Conservation (phyloP, 2,113 vertebrate species). For the Aix galericulata region DNA sequence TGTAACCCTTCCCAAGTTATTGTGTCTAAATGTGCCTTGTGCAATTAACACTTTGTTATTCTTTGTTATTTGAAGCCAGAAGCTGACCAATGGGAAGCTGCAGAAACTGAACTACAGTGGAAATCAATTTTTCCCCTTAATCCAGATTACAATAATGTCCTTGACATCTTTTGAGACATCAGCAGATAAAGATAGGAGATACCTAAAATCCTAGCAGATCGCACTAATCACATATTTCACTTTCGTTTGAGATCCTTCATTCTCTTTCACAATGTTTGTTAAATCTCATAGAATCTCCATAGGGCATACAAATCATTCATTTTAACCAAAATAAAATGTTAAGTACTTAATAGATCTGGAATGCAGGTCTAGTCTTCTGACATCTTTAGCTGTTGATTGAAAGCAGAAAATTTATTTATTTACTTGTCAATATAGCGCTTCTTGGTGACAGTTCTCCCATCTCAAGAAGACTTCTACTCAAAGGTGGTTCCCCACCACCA, state of each 20-base stretch:
- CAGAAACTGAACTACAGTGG: background rate
- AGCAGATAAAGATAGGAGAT: background rate
- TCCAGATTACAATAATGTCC: background rate
- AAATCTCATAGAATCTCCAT: fast-evolving
- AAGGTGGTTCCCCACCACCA: too few species aligned
- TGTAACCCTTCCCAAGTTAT: background rate
- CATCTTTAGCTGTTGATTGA: background rate
- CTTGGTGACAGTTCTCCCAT: background rate
- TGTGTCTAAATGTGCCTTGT: background rate
- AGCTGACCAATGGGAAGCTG: background rate
- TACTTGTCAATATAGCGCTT: background rate
- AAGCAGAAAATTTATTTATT: background rate
- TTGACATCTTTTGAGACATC: background rate
- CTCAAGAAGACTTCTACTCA: background rate
- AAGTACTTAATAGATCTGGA: background rate
- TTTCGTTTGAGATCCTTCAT: background rate
- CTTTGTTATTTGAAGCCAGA: background rate
- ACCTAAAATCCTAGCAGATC: background rate
- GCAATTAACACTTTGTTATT: fast-evolving
- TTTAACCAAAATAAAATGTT: background rate
- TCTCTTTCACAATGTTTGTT: background rate
- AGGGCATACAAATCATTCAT: background rate
- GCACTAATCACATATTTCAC: background rate
- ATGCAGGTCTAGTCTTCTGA: background rate
- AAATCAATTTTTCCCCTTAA: background rate